Evolutionary conservation across 2,797 vertebrate species (phyloP).

Genomic region (Acanthurus tractus): DNA sequence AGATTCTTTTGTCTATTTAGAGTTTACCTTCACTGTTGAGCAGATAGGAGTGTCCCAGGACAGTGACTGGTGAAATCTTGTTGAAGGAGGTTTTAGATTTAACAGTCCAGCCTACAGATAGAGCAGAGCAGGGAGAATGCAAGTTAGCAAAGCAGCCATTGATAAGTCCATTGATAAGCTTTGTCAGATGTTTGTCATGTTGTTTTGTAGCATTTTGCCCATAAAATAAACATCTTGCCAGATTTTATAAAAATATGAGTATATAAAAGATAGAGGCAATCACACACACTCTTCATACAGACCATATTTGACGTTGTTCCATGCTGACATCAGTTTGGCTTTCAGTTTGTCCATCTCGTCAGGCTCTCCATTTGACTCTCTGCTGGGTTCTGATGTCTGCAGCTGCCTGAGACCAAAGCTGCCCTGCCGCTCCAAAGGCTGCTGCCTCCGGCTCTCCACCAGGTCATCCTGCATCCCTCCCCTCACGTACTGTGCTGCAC

Average conservation of each 20-base stretch:
- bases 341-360: constrained; percentile 94
- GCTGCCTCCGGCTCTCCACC: constrained; percentile 65
- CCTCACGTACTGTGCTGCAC: constrained; percentile 87
- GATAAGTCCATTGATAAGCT: neutral
- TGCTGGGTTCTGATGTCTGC: constrained; percentile 55
- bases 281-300: constrained; percentile 43
- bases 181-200: neutral
- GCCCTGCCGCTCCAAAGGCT: constrained; percentile 68
- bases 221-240: neutral
- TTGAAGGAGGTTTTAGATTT: constrained; percentile 93
- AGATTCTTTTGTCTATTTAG: neutral
- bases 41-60: constrained; percentile 88
- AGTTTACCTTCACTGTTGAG: constrained; percentile 89
- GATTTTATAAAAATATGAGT: neutral
- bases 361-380: constrained; percentile 78
- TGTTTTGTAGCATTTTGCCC: neutral
- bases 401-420: constrained; percentile 65
- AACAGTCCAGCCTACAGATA: constrained; percentile 90
- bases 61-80: constrained; percentile 87
- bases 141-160: neutral
- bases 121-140: neutral
- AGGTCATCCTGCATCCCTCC: constrained; percentile 82
- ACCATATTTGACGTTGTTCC: constrained; percentile 97
- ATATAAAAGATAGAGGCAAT: neutral
- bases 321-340: constrained; percentile 90